Percentiles rank a stretch among this genome's conserved stretches.
phyloP scores from a whole-genome alignment of 1,140 invertebrate species.

The Physella acuta region DNA sequence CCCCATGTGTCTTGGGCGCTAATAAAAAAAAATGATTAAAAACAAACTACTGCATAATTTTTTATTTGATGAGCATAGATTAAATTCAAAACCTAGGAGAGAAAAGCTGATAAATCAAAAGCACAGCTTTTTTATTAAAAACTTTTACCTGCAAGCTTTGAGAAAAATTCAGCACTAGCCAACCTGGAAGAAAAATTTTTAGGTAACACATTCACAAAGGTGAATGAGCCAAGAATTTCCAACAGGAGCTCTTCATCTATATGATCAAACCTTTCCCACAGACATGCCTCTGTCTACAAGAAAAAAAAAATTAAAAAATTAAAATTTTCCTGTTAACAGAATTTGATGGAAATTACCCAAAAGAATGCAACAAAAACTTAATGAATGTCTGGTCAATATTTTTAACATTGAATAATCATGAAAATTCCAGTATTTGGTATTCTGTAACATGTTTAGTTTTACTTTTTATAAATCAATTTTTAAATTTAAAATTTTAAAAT shows the following conservation, averaged over 20 bases:
- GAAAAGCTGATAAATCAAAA: background rate
- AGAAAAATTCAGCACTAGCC: conserved; percentile 68
- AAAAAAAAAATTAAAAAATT: conserved; percentile 2
- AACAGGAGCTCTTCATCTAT: conserved; percentile 66
- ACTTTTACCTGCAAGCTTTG: conserved; percentile 62
- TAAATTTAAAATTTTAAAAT: no score
- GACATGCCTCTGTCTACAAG: conserved; percentile 59
- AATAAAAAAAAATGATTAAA: background rate
- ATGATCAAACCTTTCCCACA: conserved; percentile 67
- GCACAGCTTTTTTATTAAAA: no score
- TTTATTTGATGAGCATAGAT: background rate
- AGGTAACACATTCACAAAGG: conserved; percentile 70
- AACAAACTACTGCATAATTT: background rate
- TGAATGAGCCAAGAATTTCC: conserved; percentile 69
- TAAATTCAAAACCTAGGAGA: background rate
- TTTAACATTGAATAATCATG: no score
- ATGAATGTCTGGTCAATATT: no score
- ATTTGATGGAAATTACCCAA: no score
- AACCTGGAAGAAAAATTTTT: conserved; percentile 68
- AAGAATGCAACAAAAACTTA: no score
- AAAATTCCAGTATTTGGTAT: no score
- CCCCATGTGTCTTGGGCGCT: no score
- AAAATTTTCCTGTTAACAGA: no score
- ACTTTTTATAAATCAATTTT: no score
- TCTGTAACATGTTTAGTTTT: no score